Base-by-base conservation (phyloP, 2,888 invertebrate species). In the Ernsta delagoae region DNA sequence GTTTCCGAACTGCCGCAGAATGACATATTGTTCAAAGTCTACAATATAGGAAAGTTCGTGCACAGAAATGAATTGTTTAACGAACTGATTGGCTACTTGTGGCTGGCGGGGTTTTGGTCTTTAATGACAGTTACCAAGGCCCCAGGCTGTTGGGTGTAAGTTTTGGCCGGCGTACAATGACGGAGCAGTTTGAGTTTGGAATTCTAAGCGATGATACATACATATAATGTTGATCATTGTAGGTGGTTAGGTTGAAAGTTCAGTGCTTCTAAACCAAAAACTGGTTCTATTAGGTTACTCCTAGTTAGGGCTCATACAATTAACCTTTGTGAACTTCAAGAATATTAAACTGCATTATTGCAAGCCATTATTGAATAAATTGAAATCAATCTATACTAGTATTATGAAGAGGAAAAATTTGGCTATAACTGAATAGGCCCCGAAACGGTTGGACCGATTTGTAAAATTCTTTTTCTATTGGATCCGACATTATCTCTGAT, bases 1-100 rank as follows among this genome's bases (percentile, higher is more conserved):
- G 39, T 59, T 59, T 16, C 7, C 8, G 16, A 39, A 59, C 59
- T 59, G 39, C 59, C 59, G n/a, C 50, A 53, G 39, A 59, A 59
- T 39, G 59, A 36, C 48, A 53, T 39, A 16, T 53, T 39, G 50
- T 53, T 62, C 56, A 61, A 59, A 39, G 12, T 59, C 59, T 34
- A 39, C 59, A 59, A 5, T 59, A 36, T 43, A 45, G 9, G 43
- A 5, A 45, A 60, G 59, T 45, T 60, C 31, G 43, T 60, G 24
- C 31, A 60, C 41, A 12, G 34, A 31, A 43, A 43, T 45, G 43
- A 60, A 60, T 60, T 60, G 43, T 36, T 56, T 56, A 60, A 45
- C n/a, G 59, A 36, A 39, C 59, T 39, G 59, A 59, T 59, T 59
- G 59, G 59, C 59, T 59, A 59, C 59, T 59, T 59, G 59, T 39